Evolutionary conservation across 2,797 vertebrate genomes (phyloP), one percentile per base, ranked within the genome.

Genomic region (Hyperoplus lanceolatus): DNA sequence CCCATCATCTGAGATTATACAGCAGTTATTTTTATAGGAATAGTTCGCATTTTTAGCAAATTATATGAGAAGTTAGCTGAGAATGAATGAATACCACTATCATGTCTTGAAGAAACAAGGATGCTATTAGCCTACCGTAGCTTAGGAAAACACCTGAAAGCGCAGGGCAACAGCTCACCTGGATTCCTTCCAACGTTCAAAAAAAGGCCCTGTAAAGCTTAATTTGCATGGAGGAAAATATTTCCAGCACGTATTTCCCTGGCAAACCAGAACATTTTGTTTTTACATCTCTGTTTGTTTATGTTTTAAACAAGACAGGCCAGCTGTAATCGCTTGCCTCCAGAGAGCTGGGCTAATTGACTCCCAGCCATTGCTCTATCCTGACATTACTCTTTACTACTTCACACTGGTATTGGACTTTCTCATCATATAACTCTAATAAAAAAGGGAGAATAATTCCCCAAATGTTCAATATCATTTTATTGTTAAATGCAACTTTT

Each of bases 61-160:
- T 29, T 29, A 29, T 29, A 29, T 29, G 29, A 29, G 29, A 8
- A 21, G 39, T 21, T 14, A 43, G 7, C 53, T 1, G 3, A 13
- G 7, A 42, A n/a, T 16, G 21, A 21, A 21, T 54, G 45, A 12
- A 21, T n/a, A 16, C 41, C 3, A 9, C 50, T 56, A 14, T 46
- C 15, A 43, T 56, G 66, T 38, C 66, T 56, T 38, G 65, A 12
- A 56, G 51, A 15, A 57, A 21, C 53, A 51, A 43, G 54, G 54
- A 14, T 4, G 4, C 1, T 6, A 56, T 59, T 70, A 59, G 18
- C n/a, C 21, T 6, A 51, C 38, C 48, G 43, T 13, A 42, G 41
- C 21, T 38, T 5, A n/a, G 12, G 13, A 62, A n/a, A 29, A 51
- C 10, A 45, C 15, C 39, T 8, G 8, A 41, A 9, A 50, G 10